A percentile compares a stretch with the other conserved stretches of the same genome.
Evolutionary conservation across 2,113 vertebrate species (phyloP).

Genomic region (Clarias batrachus): DNA sequence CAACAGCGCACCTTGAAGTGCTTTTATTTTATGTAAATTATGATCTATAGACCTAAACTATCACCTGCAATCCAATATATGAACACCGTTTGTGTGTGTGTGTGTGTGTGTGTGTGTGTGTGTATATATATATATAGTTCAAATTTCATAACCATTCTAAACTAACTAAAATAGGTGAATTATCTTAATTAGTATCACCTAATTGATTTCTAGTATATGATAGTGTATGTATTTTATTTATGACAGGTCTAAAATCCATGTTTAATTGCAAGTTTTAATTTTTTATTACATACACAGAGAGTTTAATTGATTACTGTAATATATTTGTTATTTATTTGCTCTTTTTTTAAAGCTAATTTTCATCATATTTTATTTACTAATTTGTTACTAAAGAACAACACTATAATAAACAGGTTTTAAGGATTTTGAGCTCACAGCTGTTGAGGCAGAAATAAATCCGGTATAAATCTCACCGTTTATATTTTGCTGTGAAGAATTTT

Average conservation of each 20-base stretch:
- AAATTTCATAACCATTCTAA: too few species aligned
- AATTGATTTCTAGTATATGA: too few species aligned
- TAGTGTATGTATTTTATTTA: too few species aligned
- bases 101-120: too few species aligned
- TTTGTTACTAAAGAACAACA: background rate
- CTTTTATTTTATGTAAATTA: background rate
- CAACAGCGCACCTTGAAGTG: background rate
- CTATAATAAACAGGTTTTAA: background rate
- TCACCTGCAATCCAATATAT: background rate
- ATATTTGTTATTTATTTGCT: background rate
- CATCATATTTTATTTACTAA: background rate
- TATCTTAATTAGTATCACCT: too few species aligned
- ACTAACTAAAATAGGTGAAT: too few species aligned
- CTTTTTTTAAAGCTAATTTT: background rate
- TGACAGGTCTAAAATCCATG: too few species aligned
- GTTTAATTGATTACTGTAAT: too few species aligned
- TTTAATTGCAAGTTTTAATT: too few species aligned
- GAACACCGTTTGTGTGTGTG: too few species aligned
- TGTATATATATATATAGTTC: too few species aligned
- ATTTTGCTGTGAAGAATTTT: background rate
- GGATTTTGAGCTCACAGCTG: background rate
- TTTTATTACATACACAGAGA: too few species aligned
- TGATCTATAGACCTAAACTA: background rate
- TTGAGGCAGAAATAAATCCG: background rate
- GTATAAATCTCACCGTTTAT: constrained; percentile 9